A percentile compares a stretch with the other conserved stretches of the same genome.
These are phyloP conservation scores for Mesembrinibis cayennensis DNA, from an alignment of 2,113 vertebrate genomes.

Conservation along the genomic window DNA sequence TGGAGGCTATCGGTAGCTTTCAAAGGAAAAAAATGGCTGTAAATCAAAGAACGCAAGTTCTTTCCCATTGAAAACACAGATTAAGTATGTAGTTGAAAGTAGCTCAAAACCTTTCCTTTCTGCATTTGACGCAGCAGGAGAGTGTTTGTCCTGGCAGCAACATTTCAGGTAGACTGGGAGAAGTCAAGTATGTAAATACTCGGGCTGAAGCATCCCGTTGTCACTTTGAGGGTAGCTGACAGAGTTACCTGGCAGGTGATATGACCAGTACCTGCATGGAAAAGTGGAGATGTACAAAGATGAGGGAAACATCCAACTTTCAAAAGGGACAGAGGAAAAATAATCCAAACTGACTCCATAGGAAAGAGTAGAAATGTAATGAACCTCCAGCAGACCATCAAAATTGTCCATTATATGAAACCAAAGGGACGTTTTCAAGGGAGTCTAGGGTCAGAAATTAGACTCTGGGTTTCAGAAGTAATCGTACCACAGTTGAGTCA, in stretches of 20 bases:
- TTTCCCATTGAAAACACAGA: background rate
- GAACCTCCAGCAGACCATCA: background rate
- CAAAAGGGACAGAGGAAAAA: background rate
- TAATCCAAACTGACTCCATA: background rate
- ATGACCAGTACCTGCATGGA: background rate
- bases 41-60: background rate
- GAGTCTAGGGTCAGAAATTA: background rate
- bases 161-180: background rate
- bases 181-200: background rate
- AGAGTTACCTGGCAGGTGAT: background rate
- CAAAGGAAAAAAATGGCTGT: background rate
- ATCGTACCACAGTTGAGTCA: background rate
- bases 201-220: background rate
- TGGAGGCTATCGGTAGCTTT: background rate
- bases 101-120: background rate
- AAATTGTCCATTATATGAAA: background rate
- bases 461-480: background rate
- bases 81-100: background rate
- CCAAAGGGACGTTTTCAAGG: background rate
- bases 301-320: background rate
- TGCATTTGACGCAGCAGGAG: background rate
- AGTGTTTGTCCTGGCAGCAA: background rate
- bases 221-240: background rate
- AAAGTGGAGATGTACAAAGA: background rate
- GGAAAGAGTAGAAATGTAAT: background rate